These are phyloP conservation scores for Rhabdomys pumilio DNA, from an alignment of 2,797 vertebrate genomes.

Conservation along the genomic window DNA sequence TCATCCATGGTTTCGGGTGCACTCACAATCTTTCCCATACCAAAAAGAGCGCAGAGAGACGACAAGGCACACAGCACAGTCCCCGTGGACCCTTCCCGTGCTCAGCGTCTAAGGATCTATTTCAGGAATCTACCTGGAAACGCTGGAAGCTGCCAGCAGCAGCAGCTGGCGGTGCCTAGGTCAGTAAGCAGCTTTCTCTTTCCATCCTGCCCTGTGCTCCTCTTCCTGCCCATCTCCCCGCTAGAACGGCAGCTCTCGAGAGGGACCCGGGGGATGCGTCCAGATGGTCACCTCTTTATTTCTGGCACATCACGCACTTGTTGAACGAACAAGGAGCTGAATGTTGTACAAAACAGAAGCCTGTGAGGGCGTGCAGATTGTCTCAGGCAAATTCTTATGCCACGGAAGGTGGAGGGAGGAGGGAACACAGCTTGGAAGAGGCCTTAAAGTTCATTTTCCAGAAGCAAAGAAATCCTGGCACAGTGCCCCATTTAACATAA, in stretches of 20 bases:
- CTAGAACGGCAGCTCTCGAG: background rate
- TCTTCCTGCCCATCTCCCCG: background rate
- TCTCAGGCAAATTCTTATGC: slow-evolving; percentile 58
- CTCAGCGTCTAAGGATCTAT: background rate
- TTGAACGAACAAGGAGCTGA: slow-evolving; percentile 1
- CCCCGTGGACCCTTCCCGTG: too few species aligned
- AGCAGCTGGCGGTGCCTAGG: too few species aligned
- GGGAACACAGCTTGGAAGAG: background rate
- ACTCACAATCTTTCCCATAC: background rate
- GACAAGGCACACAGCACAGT: background rate
- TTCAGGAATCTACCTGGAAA: background rate
- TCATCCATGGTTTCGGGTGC: background rate
- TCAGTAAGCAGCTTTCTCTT: background rate
- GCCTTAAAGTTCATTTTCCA: slow-evolving; percentile 62
- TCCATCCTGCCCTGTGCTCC: background rate
- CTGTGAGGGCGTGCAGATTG: background rate
- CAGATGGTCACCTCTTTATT: background rate
- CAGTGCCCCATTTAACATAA: background rate
- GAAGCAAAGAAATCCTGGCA: slow-evolving; percentile 68
- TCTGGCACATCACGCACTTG: background rate
- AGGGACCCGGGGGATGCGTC: background rate
- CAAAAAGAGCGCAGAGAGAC: background rate
- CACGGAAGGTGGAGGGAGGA: background rate
- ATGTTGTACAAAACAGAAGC: slow-evolving; percentile 24
- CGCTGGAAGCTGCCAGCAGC: background rate